Base-by-base conservation (phyloP, 2,888 invertebrate genomes). In the Macrostomum cliftonense region DNA sequence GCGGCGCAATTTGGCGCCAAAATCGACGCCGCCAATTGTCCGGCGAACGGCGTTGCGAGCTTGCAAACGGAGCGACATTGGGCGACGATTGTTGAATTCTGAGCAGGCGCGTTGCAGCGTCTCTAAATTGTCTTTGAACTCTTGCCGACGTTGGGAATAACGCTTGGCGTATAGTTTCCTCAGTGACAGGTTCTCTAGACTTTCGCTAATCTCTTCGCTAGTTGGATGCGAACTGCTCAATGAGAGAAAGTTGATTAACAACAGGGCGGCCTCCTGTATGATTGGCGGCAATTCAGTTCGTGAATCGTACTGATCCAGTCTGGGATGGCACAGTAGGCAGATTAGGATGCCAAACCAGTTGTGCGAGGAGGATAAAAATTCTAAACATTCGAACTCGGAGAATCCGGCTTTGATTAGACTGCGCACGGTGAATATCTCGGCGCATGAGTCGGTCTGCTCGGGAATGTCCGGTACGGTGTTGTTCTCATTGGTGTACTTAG, bases 331-430 rank as follows among this genome's bases (percentile, higher is more conserved):
- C n/a, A 49, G 49, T 11, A 49, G 49, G 16, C 49, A 52, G 39
- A 49, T 19, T 5, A 49, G 50, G 20, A 49, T 49, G 39, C 49
- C 49, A 38, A 37, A 49, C 49, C 49, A 49, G 39, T 49, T 49
- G 38, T 37, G 51, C 36, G 50, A 49, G 49, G 49, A 50, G 20
- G 36, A 51, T 7, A 49, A 21, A 38, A 38, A 49, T 21, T 49
- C 49, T 9, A 49, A 16, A 21, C 49, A 49, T 39, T 49, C 49
- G 28, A 49, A 49, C 20, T 49, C 50, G 36, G 49, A 49, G 17
- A 51, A 49, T 37, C 49, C 49, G 20, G 50, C 38, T 21, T 49
- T 20, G 28, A 49, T 49, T n/a, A 49, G 38, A 16, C 20, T 51
- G 9, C 17, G 5, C 2, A 49, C 49, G 2, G 50, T 50, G n/a